Evolutionary conservation across 2,797 vertebrate genomes (phyloP).

Genomic region (Esox masquinongy): DNA sequence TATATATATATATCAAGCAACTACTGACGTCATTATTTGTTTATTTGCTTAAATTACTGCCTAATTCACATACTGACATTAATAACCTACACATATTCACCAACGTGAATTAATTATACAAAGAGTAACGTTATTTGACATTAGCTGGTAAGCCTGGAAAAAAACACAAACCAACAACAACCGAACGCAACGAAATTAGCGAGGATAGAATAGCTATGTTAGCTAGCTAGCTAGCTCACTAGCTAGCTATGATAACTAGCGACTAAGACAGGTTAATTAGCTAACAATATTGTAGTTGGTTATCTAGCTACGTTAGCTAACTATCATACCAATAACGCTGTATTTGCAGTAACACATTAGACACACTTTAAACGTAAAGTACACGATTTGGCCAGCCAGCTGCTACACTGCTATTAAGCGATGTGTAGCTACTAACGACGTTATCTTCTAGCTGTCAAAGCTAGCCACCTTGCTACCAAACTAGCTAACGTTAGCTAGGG

Average conservation of each 20-base stretch:
- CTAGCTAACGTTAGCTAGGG: slow-evolving; percentile 47
- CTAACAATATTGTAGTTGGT: background rate
- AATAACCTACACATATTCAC: background rate
- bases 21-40: background rate
- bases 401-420: background rate
- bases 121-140: background rate
- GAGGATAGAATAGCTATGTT: too few species aligned
- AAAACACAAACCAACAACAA: background rate
- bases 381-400: background rate
- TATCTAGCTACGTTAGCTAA: background rate
- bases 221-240: background rate
- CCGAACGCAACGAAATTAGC: background rate
- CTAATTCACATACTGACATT: background rate
- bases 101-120: background rate
- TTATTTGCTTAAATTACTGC: background rate
- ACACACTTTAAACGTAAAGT: background rate
- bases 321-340: background rate
- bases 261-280: background rate
- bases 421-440: background rate
- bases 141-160: background rate
- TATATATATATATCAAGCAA: background rate
- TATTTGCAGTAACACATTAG: background rate
- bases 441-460: background rate
- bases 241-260: background rate
- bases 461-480: background rate